Conservation (phyloP, 2,888 invertebrate species). For the Synanthedon vespiformis region DNA sequence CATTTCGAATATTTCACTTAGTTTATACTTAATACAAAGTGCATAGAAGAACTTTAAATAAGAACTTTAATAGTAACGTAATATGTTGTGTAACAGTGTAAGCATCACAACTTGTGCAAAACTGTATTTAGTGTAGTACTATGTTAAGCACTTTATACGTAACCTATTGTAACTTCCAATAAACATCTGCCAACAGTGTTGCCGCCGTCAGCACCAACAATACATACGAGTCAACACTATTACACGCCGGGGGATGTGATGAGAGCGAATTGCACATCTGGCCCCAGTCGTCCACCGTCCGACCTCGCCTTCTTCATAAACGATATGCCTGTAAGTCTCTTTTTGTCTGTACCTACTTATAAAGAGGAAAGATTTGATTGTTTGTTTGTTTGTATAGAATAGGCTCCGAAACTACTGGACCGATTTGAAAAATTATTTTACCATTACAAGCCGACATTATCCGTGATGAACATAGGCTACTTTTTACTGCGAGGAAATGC, state of each 20-base stretch:
- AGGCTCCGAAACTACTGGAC: too few species aligned
- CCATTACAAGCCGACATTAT: too few species aligned
- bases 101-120: background rate
- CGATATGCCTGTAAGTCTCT: constrained; percentile 75
- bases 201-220: constrained; percentile 74
- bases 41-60: too few species aligned
- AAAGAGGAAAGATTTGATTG: too few species aligned
- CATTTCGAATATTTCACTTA: too few species aligned
- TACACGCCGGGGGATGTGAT: constrained; percentile 79
- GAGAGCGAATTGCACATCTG: constrained; percentile 79
- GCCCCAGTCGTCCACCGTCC: constrained; percentile 76
- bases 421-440: too few species aligned
- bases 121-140: background rate
- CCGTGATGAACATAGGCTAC: too few species aligned
- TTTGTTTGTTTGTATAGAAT: too few species aligned
- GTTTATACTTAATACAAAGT: too few species aligned
- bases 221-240: constrained; percentile 75
- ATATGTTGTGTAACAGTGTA: background rate
- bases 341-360: too few species aligned
- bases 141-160: background rate
- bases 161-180: background rate
- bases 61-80: background rate
- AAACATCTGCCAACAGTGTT: constrained; percentile 27
- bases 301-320: constrained; percentile 78
- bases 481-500: too few species aligned